Conservation (phyloP, 2,888 invertebrate species). For the Parthenolecanium corni region DNA sequence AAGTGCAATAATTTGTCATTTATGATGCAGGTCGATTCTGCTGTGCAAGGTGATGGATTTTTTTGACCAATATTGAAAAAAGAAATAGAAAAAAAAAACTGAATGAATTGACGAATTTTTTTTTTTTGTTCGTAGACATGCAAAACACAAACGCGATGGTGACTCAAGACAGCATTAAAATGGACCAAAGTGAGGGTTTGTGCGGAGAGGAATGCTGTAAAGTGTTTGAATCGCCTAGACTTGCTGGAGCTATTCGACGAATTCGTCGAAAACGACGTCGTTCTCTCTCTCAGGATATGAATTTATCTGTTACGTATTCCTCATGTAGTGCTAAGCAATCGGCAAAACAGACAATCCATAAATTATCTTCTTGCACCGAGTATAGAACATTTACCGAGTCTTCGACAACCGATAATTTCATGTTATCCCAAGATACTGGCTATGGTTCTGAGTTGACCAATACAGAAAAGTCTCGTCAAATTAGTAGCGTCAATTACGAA, state of each 20-base stretch:
- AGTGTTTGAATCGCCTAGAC: constrained; percentile 17
- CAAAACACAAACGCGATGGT: too few species aligned
- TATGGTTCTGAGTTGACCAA: constrained; percentile 7
- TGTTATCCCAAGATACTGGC: constrained; percentile 17
- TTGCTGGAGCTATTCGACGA: constrained; percentile 2
- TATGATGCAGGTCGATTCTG: not conserved
- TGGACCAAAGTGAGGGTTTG: not conserved
- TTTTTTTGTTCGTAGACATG: too few species aligned
- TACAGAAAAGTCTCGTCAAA: not conserved
- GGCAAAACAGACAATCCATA: not conserved
- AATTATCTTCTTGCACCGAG: not conserved
- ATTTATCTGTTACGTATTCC: constrained; percentile 9
- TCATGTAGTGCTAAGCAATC: not conserved
- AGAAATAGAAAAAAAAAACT: too few species aligned
- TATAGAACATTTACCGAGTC: not conserved
- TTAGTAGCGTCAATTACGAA: not conserved
- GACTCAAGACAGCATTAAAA: too few species aligned
- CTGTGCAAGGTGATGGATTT: not conserved
- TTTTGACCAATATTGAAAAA: too few species aligned
- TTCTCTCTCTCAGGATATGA: not conserved
- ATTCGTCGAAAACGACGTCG: constrained; percentile 11
- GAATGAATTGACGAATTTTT: too few species aligned
- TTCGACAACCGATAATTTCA: not conserved
- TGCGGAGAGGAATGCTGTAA: constrained; percentile 5
- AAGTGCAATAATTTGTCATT: constrained; percentile 1